Base-by-base conservation (phyloP, 2,113 vertebrate species). In the Gopherus evgoodei region DNA sequence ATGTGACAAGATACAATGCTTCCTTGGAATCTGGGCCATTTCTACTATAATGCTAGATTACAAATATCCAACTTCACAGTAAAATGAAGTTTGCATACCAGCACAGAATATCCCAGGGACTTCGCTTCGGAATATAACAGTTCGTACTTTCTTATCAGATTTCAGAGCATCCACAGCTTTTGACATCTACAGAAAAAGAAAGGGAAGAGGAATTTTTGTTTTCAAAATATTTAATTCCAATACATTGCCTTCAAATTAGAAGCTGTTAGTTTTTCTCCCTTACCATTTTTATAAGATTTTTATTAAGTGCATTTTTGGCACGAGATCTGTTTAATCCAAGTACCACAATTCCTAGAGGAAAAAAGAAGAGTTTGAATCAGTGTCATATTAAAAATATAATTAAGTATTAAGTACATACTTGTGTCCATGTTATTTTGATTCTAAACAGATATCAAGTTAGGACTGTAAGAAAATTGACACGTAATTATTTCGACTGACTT, bases 91-190 rank as follows among this genome's bases (percentile, higher is more conserved):
- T 97, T 98, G 97, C 98, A 95, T 98, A 99, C 99, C 99, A 98
- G 99, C 99, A 98, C 99, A 99, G 98, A 99, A 99, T 96, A 99
- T 98, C 88, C 99, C 99, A 47, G 99, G 99, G 88, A 99, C 99
- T 98, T 99, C 97, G 96, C 99, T 99, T 97, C 99, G 99, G 65
- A 99, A 94, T 96, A 99, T 99, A 87, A 99, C 97, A 59, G 99
- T 99, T 95, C 99, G 99, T 52, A 99, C 99, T 98, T 98, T 99
- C 97, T 99, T 99, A 97, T 99, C 99, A 93, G 98, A 98, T 98
- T 99, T 99, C 93, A 99, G 98, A 88, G 98, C 97, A 96, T 99
- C 99, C 97, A 99, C 98, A 91, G 99, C 97, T 87, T 99, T 99
- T 93, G 98, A 98, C 97, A 99, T 99, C 99, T 99, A 97, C 69